Evolutionary conservation across 1,140 invertebrate species (phyloP).

Genomic region (Lutraria rhynchaena): DNA sequence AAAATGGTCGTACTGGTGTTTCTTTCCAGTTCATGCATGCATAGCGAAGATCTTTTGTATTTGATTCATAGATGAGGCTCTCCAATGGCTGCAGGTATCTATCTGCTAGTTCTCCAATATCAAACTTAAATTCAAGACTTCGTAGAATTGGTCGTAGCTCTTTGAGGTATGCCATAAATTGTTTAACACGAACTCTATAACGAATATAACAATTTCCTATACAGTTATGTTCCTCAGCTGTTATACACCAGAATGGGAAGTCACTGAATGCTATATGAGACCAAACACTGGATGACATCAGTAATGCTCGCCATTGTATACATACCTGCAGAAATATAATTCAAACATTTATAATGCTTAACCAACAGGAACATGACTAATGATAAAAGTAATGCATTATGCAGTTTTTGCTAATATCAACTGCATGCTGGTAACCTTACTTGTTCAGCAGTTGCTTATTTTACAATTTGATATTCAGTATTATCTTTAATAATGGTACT

Average conservation of each 20-base stretch:
- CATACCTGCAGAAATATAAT: conserved; percentile 76
- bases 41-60: conserved; percentile 67
- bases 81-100: conserved; percentile 72
- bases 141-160: conserved; percentile 71
- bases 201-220: conserved; percentile 70
- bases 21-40: conserved; percentile 80
- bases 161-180: conserved; percentile 69
- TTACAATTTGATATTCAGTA: too few species aligned
- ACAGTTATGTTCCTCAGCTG: conserved; percentile 64
- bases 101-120: conserved; percentile 75
- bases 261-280: conserved; percentile 70
- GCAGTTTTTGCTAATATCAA: too few species aligned
- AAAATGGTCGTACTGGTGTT: conserved; percentile 76
- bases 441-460: too few species aligned
- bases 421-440: too few species aligned
- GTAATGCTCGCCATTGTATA: conserved; percentile 70
- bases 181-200: conserved; percentile 68
- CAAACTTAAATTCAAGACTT: conserved; percentile 77
- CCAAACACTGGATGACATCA: conserved; percentile 75
- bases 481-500: too few species aligned
- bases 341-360: too few species aligned
- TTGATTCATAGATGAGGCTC: conserved; percentile 64
- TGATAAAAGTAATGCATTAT: too few species aligned
- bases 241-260: conserved; percentile 72
- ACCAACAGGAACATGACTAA: too few species aligned